Evolutionary conservation across 2,888 invertebrate genomes (phyloP).

Genomic region (Polylopha cassiicola): DNA sequence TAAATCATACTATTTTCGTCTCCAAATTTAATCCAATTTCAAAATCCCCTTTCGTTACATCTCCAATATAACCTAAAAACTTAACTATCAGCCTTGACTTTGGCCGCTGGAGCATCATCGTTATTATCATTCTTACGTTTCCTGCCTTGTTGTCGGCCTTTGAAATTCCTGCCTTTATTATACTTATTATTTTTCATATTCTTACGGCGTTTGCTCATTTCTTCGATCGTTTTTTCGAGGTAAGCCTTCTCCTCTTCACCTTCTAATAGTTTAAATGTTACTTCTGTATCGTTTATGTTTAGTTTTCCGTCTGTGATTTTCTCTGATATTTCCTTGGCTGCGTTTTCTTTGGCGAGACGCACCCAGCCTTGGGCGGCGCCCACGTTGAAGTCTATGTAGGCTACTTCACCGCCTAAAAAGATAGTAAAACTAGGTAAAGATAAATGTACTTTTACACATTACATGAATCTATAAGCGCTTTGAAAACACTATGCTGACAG

Average conservation of each 20-base stretch:
- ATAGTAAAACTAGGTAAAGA: background rate
- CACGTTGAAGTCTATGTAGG: constrained; percentile 85
- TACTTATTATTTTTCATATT: constrained; percentile 60
- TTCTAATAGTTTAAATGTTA: constrained; percentile 77
- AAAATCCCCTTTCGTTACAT: too few relatives aligned
- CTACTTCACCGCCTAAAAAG: constrained; percentile 73
- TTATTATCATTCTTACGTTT: constrained; percentile 49
- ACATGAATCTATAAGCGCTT: too few relatives aligned
- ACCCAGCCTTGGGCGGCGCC: constrained; percentile 86
- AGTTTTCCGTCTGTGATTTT: constrained; percentile 81
- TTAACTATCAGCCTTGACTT: constrained; percentile 49
- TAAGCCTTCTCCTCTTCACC: constrained; percentile 85
- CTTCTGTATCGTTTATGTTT: constrained; percentile 66
- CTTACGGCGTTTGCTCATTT: constrained; percentile 76
- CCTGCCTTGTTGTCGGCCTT: constrained; percentile 42
- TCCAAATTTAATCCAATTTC: too few relatives aligned
- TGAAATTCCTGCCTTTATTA: constrained; percentile 50
- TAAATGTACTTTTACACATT: background rate
- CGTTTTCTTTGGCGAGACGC: constrained; percentile 82
- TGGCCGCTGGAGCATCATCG: constrained; percentile 46
- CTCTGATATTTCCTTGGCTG: constrained; percentile 80
- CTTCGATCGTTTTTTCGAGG: constrained; percentile 79
- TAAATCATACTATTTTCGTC: too few relatives aligned
- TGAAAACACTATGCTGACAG: too few relatives aligned
- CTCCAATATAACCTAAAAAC: too few relatives aligned